phyloP scores from a whole-genome alignment of 1,140 invertebrate species.

The Tetramorium alpestre region DNA sequence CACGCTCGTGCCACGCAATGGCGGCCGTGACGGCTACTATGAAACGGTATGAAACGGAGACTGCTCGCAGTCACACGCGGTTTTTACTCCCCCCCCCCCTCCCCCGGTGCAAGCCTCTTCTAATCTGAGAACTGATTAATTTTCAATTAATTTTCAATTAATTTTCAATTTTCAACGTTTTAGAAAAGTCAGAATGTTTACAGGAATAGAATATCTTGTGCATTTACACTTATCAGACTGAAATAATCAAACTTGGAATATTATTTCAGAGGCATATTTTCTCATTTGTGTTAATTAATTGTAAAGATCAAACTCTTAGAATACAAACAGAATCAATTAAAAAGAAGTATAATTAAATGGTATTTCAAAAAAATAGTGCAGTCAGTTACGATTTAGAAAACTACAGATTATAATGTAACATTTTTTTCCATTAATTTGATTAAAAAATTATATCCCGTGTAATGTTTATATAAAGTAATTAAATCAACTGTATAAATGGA shows the following conservation, averaged over 20 bases:
- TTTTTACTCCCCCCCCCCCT: not conserved
- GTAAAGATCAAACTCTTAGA: not conserved
- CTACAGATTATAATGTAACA: not conserved
- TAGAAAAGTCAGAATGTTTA: not conserved
- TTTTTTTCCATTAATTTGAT: not conserved
- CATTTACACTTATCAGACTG: not conserved
- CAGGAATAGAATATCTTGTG: not conserved
- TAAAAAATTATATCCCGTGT: not conserved
- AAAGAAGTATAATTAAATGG: not conserved
- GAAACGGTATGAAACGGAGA: conserved; percentile 28
- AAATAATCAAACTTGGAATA: not conserved
- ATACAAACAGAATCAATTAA: not conserved
- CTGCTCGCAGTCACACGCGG: conserved; percentile 20
- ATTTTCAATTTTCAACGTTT: too few relatives aligned
- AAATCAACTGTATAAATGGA: not conserved
- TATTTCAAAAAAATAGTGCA: not conserved
- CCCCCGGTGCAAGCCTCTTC: not conserved
- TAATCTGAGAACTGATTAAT: conserved; percentile 36
- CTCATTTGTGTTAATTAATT: not conserved
- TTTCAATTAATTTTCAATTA: too few relatives aligned
- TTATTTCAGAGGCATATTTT: not conserved
- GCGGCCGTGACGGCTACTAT: conserved; percentile 22
- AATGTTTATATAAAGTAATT: not conserved
- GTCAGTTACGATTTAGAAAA: not conserved
- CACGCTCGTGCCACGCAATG: conserved; percentile 43